These are phyloP conservation scores for Acanthosepion pharaonis DNA, from an alignment of 2,888 invertebrate genomes.

Conservation along the genomic window DNA sequence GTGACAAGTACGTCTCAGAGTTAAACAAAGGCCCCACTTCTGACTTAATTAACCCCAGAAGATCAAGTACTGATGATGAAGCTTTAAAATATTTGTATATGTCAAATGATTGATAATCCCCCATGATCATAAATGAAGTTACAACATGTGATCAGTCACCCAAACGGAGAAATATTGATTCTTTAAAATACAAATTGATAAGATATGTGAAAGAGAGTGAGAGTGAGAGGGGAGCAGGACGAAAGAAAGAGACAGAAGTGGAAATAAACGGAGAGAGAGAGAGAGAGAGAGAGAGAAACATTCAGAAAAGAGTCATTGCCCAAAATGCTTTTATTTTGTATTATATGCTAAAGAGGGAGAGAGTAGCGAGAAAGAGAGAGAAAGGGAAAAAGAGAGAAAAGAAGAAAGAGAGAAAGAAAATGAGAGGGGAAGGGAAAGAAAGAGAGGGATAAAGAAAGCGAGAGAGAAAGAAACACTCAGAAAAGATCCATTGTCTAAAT, in stretches of 20 bases:
- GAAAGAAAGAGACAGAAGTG: background rate
- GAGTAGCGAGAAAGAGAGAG: background rate
- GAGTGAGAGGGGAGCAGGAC: too few species aligned
- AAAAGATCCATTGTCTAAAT: too few species aligned
- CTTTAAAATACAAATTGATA: background rate
- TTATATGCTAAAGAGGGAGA: background rate
- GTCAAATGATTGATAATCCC: background rate
- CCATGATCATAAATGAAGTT: background rate
- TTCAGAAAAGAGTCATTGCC: background rate
- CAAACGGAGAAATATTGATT: background rate
- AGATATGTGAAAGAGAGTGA: background rate
- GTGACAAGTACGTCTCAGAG: background rate
- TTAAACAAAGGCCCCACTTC: background rate
- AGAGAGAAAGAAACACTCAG: background rate
- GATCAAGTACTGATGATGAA: background rate
- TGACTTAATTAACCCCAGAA: background rate
- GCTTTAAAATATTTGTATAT: slow-evolving; percentile 2
- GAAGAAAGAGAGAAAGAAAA: background rate
- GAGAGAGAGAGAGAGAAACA: too few species aligned
- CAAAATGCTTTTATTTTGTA: background rate
- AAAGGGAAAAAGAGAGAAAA: background rate
- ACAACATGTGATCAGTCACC: slow-evolving; percentile 17
- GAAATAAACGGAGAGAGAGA: background rate
- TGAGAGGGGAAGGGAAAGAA: background rate
- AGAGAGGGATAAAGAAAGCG: background rate